phyloP scores from a whole-genome alignment of 1,140 invertebrate species.

The Bombus pyrosoma region DNA sequence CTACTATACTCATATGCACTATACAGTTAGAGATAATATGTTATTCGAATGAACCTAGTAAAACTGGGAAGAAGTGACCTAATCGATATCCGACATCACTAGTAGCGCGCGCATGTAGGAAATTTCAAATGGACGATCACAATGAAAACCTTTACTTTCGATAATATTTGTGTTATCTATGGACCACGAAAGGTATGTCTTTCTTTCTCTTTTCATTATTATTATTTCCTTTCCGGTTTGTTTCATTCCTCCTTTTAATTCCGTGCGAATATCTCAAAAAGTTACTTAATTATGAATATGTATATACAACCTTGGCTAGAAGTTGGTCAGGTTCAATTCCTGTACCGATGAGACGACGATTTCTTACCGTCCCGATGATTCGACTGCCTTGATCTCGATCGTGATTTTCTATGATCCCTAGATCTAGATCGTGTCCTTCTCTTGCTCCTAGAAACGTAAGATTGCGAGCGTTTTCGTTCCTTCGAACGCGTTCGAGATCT shows the following conservation, averaged over 20 bases:
- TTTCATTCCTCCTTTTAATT: neutral
- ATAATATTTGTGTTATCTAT: conserved; percentile 10
- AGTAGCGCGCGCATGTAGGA: neutral
- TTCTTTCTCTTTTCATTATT: neutral
- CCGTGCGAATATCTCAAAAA: conserved; percentile 37
- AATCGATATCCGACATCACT: conserved; percentile 22
- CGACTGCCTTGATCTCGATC: conserved; percentile 73
- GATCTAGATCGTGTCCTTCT: conserved; percentile 70
- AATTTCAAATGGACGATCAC: conserved; percentile 29
- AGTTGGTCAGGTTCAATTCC: conserved; percentile 75
- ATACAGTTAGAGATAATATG: conserved; percentile 20
- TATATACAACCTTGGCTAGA: conserved; percentile 79
- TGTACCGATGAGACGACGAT: conserved; percentile 79
- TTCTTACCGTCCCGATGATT: conserved; percentile 81
- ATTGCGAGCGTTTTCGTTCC: conserved; percentile 74
- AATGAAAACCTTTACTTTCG: conserved; percentile 33
- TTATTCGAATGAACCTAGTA: neutral
- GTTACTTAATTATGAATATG: conserved; percentile 60
- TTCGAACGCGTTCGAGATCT: conserved; percentile 71
- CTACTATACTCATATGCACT: neutral
- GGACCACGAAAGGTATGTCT: conserved; percentile 20
- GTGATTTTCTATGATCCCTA: conserved; percentile 70
- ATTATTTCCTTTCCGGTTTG: fast-evolving
- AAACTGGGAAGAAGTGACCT: conserved; percentile 14
- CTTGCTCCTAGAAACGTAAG: conserved; percentile 71